Conservation (phyloP, 2,888 invertebrate species). For the Slavum lentiscoides region DNA sequence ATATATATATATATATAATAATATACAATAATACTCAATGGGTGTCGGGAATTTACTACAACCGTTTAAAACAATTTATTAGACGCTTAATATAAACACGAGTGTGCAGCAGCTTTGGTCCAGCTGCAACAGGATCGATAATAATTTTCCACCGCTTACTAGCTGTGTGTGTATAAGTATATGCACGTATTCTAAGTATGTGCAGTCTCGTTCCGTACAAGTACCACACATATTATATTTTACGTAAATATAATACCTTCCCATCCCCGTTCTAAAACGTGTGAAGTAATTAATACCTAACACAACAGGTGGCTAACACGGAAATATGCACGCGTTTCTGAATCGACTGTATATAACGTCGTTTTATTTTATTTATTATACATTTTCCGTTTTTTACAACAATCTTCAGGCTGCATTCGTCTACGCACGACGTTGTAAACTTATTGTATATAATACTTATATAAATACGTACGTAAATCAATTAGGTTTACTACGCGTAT, state of each 20-base stretch:
- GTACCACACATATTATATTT: neutral
- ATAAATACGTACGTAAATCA: no score
- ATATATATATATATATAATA: neutral
- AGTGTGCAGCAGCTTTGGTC: neutral
- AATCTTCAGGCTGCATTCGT: no score
- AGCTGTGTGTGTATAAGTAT: slow-evolving; percentile 10
- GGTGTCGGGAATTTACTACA: slow-evolving; percentile 36
- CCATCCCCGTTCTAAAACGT: slow-evolving; percentile 1
- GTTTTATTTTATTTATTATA: neutral
- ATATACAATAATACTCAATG: neutral
- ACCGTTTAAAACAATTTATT: slow-evolving; percentile 35
- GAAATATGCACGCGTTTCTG: slow-evolving; percentile 2
- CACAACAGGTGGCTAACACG: slow-evolving; percentile 22
- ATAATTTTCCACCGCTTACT: slow-evolving; percentile 1
- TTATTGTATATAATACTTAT: no score
- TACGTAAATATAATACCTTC: no score
- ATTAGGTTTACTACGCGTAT: no score
- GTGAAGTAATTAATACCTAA: slow-evolving; percentile 48
- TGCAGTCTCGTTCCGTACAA: neutral
- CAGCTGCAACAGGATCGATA: slow-evolving; percentile 29
- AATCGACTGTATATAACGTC: neutral
- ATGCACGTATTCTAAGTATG: neutral
- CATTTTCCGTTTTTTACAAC: neutral
- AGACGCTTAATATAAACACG: neutral
- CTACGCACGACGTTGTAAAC: no score